These are phyloP conservation scores for Melanerpes aurifrons DNA, from an alignment of 2,113 vertebrate genomes.

Conservation along the genomic window DNA sequence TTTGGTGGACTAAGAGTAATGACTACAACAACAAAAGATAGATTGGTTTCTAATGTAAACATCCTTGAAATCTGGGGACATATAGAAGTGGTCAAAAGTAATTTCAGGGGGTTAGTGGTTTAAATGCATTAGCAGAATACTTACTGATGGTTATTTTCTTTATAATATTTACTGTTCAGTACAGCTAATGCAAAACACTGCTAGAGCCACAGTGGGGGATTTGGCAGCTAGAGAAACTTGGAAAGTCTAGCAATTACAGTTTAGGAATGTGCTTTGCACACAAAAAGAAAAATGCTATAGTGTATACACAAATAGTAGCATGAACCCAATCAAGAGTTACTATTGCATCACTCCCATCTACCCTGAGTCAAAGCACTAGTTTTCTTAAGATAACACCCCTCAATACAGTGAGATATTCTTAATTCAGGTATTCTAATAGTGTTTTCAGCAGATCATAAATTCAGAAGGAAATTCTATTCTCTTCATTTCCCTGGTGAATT, in stretches of 20 bases:
- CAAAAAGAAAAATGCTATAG: neutral
- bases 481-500: neutral
- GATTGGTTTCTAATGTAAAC: neutral
- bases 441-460: neutral
- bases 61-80: neutral
- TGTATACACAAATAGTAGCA: neutral
- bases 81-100: conserved; percentile 27
- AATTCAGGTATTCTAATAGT: neutral
- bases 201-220: conserved; percentile 34
- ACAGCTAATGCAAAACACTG: conserved; percentile 66
- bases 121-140: conserved; percentile 34
- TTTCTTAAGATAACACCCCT: neutral
- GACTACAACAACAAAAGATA: neutral
- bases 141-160: conserved; percentile 43
- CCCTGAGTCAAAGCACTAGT: neutral
- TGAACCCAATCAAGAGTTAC: neutral
- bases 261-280: conserved; percentile 55
- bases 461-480: fast-evolving
- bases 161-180: conserved; percentile 64
- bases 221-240: conserved; percentile 47
- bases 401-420: neutral
- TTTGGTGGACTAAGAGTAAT: neutral
- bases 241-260: neutral
- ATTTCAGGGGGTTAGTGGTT: conserved; percentile 53
- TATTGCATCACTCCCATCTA: neutral